Conservation (phyloP, 2,797 vertebrate genomes). For the Sandelia bainsii region DNA sequence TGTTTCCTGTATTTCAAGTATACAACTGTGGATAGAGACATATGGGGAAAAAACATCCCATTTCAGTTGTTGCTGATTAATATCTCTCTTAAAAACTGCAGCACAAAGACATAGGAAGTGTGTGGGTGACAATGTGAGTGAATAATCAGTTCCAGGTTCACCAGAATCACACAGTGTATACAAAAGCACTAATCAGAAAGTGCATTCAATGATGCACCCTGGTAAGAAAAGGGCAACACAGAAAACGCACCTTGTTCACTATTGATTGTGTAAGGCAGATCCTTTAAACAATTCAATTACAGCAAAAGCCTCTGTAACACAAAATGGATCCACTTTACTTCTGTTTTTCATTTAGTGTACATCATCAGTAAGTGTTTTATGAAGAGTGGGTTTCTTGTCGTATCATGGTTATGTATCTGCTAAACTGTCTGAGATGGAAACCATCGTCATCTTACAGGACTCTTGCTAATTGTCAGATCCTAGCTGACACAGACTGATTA, state of each 20-base stretch:
- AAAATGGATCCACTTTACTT: conserved; percentile 55
- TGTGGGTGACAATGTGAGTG: conserved; percentile 42
- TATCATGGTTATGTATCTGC: conserved; percentile 18
- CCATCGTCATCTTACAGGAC: conserved; percentile 39
- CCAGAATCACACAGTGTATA: conserved; percentile 33
- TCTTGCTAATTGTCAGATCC: background rate
- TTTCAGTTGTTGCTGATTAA: conserved; percentile 30
- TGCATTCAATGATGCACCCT: conserved; percentile 51
- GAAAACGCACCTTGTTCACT: conserved; percentile 67
- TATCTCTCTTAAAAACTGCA: conserved; percentile 22
- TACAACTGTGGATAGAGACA: no score
- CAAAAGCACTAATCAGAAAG: conserved; percentile 61
- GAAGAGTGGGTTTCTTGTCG: conserved; percentile 12
- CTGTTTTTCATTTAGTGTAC: conserved; percentile 53
- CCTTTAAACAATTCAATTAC: conserved; percentile 80
- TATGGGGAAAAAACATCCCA: background rate
- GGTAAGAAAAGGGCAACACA: conserved; percentile 54
- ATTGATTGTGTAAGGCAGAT: conserved; percentile 64
- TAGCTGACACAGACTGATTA: conserved; percentile 34
- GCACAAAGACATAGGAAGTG: conserved; percentile 16
- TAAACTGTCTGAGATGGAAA: conserved; percentile 40
- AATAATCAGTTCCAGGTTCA: conserved; percentile 55
- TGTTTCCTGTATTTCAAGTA: no score
- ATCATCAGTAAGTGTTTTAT: conserved; percentile 51
- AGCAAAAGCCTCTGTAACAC: conserved; percentile 54